phyloP scores from a whole-genome alignment of 2,888 invertebrate genomes.

The Dorcus parallelipipedus region DNA sequence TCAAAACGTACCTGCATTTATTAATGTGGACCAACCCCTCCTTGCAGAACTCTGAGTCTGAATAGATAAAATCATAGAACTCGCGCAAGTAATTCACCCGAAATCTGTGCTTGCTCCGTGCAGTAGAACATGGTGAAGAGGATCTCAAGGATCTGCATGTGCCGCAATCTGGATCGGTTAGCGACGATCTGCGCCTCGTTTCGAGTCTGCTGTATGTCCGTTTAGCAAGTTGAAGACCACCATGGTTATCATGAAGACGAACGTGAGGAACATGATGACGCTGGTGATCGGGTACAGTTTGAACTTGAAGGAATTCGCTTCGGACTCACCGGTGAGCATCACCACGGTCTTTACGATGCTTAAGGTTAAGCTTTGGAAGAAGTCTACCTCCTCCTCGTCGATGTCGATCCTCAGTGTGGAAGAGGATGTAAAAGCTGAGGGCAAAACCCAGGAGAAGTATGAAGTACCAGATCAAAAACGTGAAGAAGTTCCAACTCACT shows the following conservation, averaged over 20 bases:
- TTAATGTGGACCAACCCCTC: too few species aligned
- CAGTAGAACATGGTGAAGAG: neutral
- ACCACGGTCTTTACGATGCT: constrained; percentile 75
- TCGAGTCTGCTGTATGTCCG: constrained; percentile 76
- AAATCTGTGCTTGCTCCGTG: too few species aligned
- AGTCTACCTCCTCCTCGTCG: too few species aligned
- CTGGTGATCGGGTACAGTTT: constrained; percentile 65
- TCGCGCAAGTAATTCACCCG: too few species aligned
- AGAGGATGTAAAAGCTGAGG: constrained; percentile 77
- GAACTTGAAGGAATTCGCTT: constrained; percentile 74
- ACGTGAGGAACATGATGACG: constrained; percentile 72
- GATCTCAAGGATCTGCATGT: neutral
- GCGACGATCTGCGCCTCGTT: constrained; percentile 73
- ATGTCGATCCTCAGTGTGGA: constrained; percentile 45
- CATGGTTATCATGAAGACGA: constrained; percentile 79
- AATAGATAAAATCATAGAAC: too few species aligned
- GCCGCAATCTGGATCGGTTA: neutral
- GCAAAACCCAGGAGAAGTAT: constrained; percentile 79
- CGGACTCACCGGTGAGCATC: constrained; percentile 85
- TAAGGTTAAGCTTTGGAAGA: too few species aligned
- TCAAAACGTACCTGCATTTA: too few species aligned
- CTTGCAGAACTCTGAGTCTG: too few species aligned
- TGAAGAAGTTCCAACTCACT: constrained; percentile 75
- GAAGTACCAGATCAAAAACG: constrained; percentile 75
- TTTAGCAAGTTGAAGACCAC: constrained; percentile 79